Conservation (phyloP, 2,113 vertebrate genomes). For the Daubentonia madagascariensis region DNA sequence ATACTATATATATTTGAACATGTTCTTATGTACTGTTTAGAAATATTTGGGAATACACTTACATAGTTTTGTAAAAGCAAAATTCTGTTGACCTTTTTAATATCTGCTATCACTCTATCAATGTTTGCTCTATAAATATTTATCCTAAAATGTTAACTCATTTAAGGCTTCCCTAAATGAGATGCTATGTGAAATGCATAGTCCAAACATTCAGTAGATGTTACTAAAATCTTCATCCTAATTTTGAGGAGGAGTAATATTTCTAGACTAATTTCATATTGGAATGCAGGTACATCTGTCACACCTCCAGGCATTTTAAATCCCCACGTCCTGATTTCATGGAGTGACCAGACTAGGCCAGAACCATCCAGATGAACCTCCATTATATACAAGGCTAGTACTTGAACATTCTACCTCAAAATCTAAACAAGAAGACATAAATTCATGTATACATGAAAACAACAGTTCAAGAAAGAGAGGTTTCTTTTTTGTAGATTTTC, state of each 20-base stretch:
- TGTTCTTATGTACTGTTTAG: constrained; percentile 29
- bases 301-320: neutral
- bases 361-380: neutral
- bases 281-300: neutral
- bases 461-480: neutral
- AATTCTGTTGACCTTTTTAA: constrained; percentile 30
- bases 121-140: neutral
- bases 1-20: constrained; percentile 30
- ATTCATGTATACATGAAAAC: neutral
- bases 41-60: constrained; percentile 29
- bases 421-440: neutral
- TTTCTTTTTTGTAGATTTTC: neutral
- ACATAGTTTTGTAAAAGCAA: constrained; percentile 19
- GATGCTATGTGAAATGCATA: neutral
- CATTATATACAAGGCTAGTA: neutral
- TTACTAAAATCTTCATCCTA: neutral
- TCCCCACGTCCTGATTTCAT: neutral
- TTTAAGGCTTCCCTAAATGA: constrained; percentile 35
- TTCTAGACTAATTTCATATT: neutral
- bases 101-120: constrained; percentile 30
- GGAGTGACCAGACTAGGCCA: neutral
- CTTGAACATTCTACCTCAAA: neutral
- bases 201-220: neutral
- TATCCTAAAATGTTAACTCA: constrained; percentile 23
- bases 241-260: neutral